Evolutionary conservation across 2,888 invertebrate species (phyloP).

Genomic region (Thyatira batis): DNA sequence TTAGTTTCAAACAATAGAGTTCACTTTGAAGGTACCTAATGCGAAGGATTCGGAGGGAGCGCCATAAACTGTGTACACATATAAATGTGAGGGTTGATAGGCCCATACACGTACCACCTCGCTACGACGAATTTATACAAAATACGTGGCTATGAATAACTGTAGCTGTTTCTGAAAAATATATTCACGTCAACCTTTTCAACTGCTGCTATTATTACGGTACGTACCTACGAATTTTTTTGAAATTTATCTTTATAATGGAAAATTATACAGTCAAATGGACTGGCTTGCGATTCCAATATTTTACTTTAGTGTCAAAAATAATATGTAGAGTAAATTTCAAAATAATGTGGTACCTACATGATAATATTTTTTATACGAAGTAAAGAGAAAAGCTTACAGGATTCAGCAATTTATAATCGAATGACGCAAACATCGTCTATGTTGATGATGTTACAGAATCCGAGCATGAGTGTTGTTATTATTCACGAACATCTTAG

Average conservation of each 20-base stretch:
- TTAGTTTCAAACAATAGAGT: conserved; percentile 46
- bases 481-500: background rate
- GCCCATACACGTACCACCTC: conserved; percentile 5
- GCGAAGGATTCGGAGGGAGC: conserved; percentile 34
- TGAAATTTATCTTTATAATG: background rate
- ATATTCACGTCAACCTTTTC: background rate
- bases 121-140: background rate
- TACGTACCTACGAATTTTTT: too few relatives aligned
- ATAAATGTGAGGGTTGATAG: conserved; percentile 19
- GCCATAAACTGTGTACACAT: conserved; percentile 30
- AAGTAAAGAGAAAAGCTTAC: too few relatives aligned
- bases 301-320: too few relatives aligned
- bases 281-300: too few relatives aligned
- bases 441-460: too few relatives aligned
- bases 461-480: background rate
- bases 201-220: background rate
- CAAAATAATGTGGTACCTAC: too few relatives aligned
- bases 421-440: too few relatives aligned
- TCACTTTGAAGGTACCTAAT: conserved; percentile 36
- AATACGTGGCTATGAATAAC: background rate
- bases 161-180: background rate
- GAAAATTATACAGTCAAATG: background rate
- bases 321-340: too few relatives aligned
- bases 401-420: too few relatives aligned
- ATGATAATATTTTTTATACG: too few relatives aligned